A percentile compares a stretch with the other conserved stretches of the same genome.
phyloP scores from a whole-genome alignment of 2,888 invertebrate genomes.

The Julus scandinavius region DNA sequence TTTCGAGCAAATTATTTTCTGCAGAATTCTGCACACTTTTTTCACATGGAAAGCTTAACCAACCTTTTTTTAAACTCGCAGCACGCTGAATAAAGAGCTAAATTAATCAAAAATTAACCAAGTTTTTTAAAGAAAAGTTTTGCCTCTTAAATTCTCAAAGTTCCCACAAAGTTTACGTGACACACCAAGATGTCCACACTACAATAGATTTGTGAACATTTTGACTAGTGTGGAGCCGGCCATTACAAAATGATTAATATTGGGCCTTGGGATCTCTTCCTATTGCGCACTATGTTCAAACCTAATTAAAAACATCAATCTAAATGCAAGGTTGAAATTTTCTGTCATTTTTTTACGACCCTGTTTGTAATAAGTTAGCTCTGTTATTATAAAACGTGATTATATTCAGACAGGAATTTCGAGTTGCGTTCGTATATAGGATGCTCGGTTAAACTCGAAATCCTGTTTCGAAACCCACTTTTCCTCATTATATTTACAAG shows the following conservation, averaged over 20 bases:
- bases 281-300: neutral
- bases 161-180: no score
- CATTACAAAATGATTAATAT: neutral
- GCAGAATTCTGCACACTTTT: no score
- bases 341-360: neutral
- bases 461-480: neutral
- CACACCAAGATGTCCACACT: no score
- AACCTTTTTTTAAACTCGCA: no score
- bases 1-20: no score
- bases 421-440: neutral
- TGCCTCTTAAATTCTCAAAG: no score
- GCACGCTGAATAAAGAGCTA: no score
- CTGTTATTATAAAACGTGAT: slow-evolving; percentile 1
- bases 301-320: neutral
- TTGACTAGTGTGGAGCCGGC: no score
- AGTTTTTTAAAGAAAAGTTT: no score
- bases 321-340: neutral
- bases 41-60: no score
- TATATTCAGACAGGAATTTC: slow-evolving; percentile 9
- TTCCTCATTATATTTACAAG: slow-evolving; percentile 1
- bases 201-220: no score
- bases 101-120: no score
- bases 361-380: neutral
- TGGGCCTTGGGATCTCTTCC: neutral
- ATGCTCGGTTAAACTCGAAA: neutral